Evolutionary conservation across 53 echinoderm and acorn worm genomes (phyloP).

Genomic region (Crossaster papposus): DNA sequence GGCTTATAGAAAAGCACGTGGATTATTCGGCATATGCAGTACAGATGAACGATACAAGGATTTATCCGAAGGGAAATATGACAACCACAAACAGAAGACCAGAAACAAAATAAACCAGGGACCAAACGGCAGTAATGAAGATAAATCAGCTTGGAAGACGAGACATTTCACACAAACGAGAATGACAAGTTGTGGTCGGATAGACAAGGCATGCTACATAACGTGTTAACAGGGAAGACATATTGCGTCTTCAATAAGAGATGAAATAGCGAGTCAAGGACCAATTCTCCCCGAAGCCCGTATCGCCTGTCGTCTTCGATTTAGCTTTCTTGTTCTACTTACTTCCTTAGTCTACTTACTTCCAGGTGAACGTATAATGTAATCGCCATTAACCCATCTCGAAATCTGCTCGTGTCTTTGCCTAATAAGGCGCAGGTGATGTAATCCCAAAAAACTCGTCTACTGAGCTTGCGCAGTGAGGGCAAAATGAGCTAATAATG

Average conservation of each 20-base stretch:
- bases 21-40: too few relatives aligned
- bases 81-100: too few relatives aligned
- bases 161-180: too few relatives aligned
- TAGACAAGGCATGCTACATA: not conserved
- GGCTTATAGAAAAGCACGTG: too few relatives aligned
- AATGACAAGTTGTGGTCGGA: not conserved
- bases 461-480: not conserved
- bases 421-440: slow-evolving; percentile 39
- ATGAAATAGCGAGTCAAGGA: not conserved
- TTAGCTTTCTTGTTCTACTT: not conserved
- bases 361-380: slow-evolving; percentile 18
- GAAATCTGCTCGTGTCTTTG: not conserved
- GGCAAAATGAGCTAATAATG: not conserved
- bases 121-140: too few relatives aligned
- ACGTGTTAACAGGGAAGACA: not conserved
- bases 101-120: too few relatives aligned
- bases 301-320: slow-evolving; percentile 2
- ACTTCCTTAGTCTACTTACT: too few relatives aligned
- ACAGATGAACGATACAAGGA: too few relatives aligned
- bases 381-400: slow-evolving; percentile 21
- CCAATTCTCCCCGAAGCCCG: not conserved
- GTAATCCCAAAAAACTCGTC: not conserved
- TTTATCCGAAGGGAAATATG: too few relatives aligned
- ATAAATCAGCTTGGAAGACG: too few relatives aligned
- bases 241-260: not conserved